phyloP scores from a whole-genome alignment of 1,140 invertebrate species.

The Drosophila sturtevanti region DNA sequence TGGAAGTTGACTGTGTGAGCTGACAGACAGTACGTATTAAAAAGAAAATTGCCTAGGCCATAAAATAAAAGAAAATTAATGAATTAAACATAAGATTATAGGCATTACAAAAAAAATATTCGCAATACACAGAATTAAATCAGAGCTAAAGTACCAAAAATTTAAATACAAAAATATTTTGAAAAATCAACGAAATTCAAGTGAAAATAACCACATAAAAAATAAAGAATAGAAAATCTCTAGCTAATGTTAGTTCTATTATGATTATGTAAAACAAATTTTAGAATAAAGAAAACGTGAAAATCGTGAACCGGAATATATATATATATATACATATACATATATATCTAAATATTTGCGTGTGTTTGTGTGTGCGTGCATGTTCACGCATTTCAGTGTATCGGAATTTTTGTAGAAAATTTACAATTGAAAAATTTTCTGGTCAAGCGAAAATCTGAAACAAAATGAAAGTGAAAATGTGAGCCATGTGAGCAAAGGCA shows the following conservation, averaged over 20 bases:
- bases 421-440: conserved; percentile 22
- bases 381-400: conserved; percentile 72
- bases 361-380: conserved; percentile 22
- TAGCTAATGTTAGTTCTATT: background rate
- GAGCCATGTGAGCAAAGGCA: conserved; percentile 43
- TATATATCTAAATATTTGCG: conserved; percentile 32
- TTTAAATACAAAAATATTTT: background rate
- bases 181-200: conserved; percentile 7
- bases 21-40: conserved; percentile 61
- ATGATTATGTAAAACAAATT: conserved; percentile 65
- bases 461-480: conserved; percentile 71
- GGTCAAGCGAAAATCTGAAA: conserved; percentile 21
- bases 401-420: conserved; percentile 53
- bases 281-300: conserved; percentile 18
- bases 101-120: background rate
- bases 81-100: conserved; percentile 13
- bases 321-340: conserved; percentile 41
- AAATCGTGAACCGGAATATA: conserved; percentile 60
- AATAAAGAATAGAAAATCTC: conserved; percentile 20
- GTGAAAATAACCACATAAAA: background rate
- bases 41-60: conserved; percentile 41
- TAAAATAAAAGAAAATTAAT: conserved; percentile 18
- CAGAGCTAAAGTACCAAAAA: background rate
- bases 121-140: background rate
- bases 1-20: conserved; percentile 75